Conservation (phyloP, 2,113 vertebrate species). For the Pandion haliaetus region DNA sequence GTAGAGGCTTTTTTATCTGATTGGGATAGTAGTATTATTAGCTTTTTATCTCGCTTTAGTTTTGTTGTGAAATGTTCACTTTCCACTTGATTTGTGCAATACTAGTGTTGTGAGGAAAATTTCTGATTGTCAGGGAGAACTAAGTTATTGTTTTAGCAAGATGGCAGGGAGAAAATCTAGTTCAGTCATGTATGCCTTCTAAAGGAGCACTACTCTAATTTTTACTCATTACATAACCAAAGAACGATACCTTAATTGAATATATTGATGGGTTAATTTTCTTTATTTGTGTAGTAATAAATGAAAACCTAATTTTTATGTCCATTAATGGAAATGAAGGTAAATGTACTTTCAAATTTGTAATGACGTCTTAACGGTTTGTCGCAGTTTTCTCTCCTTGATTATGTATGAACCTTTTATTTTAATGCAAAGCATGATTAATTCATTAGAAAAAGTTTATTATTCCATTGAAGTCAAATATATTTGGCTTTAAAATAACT, state of each 20-base stretch:
- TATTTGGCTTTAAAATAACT: neutral
- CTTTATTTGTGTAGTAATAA: neutral
- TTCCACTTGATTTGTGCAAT: neutral
- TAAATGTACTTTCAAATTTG: neutral
- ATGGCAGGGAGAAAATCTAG: neutral
- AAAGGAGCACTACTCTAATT: neutral
- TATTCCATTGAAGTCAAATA: neutral
- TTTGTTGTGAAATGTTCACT: neutral
- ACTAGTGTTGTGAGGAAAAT: neutral
- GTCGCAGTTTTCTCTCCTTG: neutral
- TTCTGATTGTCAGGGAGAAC: neutral
- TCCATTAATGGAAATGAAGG: conserved; percentile 1
- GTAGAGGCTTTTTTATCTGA: neutral
- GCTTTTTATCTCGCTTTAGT: neutral
- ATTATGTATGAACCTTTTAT: neutral
- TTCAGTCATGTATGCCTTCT: neutral
- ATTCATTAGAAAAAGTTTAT: neutral
- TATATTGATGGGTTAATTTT: neutral
- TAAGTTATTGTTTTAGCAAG: neutral
- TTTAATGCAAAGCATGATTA: neutral
- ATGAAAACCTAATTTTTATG: neutral
- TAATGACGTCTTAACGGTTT: neutral
- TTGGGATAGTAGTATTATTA: neutral
- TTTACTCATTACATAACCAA: neutral
- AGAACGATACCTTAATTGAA: neutral